These are phyloP conservation scores for Aphelinus certus DNA, from an alignment of 1,140 invertebrate genomes.

Conservation along the genomic window DNA sequence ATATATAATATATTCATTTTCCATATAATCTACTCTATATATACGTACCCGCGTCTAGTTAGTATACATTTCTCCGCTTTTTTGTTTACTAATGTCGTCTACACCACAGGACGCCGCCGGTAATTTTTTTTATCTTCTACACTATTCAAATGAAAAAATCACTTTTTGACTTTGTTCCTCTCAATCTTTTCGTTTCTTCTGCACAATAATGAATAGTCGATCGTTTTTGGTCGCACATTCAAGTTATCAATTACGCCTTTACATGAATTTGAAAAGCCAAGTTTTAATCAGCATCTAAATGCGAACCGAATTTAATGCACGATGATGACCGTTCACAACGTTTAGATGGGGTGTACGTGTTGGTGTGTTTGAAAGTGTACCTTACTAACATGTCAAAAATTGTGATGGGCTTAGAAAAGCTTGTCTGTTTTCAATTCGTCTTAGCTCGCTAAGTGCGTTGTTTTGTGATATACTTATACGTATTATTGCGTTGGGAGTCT, in stretches of 20 bases:
- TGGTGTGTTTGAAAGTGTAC: conserved; percentile 16
- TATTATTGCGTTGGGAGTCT: conserved; percentile 1
- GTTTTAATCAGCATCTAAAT: background rate
- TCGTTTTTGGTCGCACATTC: no score
- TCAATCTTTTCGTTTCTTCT: conserved; percentile 26
- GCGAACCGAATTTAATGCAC: no score
- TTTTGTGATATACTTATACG: background rate
- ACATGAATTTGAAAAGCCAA: conserved; percentile 4
- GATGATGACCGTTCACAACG: conserved; percentile 1
- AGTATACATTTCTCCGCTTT: conserved; percentile 41
- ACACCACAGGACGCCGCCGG: conserved; percentile 40
- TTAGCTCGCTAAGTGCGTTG: background rate
- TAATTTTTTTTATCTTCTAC: conserved; percentile 26
- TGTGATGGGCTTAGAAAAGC: background rate
- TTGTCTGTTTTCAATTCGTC: background rate
- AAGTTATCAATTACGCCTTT: no score
- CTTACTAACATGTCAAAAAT: background rate
- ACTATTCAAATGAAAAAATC: conserved; percentile 16
- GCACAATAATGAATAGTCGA: conserved; percentile 5
- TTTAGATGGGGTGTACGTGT: conserved; percentile 22
- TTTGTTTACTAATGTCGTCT: conserved; percentile 39
- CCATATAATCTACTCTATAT: conserved; percentile 46
- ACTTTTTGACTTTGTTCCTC: conserved; percentile 30
- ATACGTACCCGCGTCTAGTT: conserved; percentile 48
- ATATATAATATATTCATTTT: conserved; percentile 45